Percentiles rank a stretch among this genome's conserved stretches.
These are phyloP conservation scores for Dolichopus griseipennis DNA, from an alignment of 2,888 invertebrate genomes.

Conservation along the genomic window DNA sequence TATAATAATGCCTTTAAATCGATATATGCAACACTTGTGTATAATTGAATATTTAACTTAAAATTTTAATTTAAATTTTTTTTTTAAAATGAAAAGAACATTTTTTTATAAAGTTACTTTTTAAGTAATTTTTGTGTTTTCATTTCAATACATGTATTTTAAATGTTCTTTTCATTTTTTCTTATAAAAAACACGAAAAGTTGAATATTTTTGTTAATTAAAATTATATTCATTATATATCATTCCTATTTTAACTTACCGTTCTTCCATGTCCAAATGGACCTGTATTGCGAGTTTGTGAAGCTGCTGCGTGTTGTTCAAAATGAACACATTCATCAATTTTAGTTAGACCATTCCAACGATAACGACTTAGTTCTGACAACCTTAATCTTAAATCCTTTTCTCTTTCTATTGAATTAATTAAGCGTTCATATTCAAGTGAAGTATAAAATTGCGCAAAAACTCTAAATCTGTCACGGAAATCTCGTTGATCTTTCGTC, in stretches of 20 bases:
- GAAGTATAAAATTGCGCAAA: slow-evolving; percentile 84
- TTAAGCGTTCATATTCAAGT: slow-evolving; percentile 71
- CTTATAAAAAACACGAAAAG: slow-evolving; percentile 23
- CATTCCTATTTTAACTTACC: slow-evolving; percentile 31
- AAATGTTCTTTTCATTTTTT: slow-evolving; percentile 8
- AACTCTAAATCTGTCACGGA: slow-evolving; percentile 74
- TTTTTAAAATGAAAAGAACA: slow-evolving; percentile 10
- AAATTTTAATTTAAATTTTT: slow-evolving; percentile 7
- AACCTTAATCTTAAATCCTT: slow-evolving; percentile 74
- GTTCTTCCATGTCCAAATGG: slow-evolving; percentile 43
- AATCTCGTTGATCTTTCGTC: slow-evolving; percentile 48
- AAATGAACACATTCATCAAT: slow-evolving; percentile 81
- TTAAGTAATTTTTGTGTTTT: too few species aligned
- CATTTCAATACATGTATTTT: not conserved
- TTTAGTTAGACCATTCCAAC: slow-evolving; percentile 75
- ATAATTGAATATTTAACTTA: slow-evolving; percentile 19
- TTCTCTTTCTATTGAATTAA: slow-evolving; percentile 72
- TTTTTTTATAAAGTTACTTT: not conserved
- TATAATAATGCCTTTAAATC: slow-evolving; percentile 8
- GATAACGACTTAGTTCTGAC: slow-evolving; percentile 72
- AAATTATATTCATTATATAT: not conserved
- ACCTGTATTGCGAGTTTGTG: slow-evolving; percentile 48
- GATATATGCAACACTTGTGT: slow-evolving; percentile 19
- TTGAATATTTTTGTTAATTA: slow-evolving; percentile 19
- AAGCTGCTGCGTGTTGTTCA: slow-evolving; percentile 64